Percentiles rank a stretch among this genome's conserved stretches.
phyloP scores from a whole-genome alignment of 2,113 vertebrate genomes.

The Rhinolophus sinicus region DNA sequence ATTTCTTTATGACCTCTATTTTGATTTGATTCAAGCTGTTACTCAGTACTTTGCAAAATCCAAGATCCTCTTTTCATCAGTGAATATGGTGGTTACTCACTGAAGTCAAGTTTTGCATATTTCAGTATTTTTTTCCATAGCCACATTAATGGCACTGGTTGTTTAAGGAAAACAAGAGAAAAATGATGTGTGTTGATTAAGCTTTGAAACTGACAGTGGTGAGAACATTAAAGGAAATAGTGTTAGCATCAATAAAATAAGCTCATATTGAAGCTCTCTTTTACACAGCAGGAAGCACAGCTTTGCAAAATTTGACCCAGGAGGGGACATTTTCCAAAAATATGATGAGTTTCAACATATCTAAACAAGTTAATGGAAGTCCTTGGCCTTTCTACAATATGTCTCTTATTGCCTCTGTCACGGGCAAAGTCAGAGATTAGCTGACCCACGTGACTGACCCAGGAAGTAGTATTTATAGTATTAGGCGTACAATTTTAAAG shows the following conservation, averaged over 20 bases:
- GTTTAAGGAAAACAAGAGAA: constrained; percentile 9
- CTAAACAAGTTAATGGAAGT: constrained; percentile 9
- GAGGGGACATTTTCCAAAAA: neutral
- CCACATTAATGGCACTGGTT: neutral
- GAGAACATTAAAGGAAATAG: constrained; percentile 28
- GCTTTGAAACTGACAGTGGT: neutral
- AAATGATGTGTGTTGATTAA: neutral
- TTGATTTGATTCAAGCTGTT: constrained; percentile 24
- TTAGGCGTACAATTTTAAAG: neutral
- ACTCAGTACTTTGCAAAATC: neutral
- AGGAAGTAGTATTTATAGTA: neutral
- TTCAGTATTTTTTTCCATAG: neutral
- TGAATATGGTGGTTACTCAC: neutral
- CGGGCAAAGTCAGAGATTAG: neutral
- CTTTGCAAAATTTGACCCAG: neutral
- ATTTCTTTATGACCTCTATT: constrained; percentile 2
- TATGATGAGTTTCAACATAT: neutral
- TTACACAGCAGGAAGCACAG: neutral
- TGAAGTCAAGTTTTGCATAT: constrained; percentile 9
- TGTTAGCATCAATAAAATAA: neutral
- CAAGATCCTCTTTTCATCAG: neutral
- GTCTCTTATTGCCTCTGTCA: neutral
- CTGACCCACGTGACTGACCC: neutral
- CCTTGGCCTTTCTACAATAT: neutral
- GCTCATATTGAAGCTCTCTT: neutral